Evolutionary conservation across 2,797 vertebrate species (phyloP).

Genomic region (Pempheris klunzingeri): DNA sequence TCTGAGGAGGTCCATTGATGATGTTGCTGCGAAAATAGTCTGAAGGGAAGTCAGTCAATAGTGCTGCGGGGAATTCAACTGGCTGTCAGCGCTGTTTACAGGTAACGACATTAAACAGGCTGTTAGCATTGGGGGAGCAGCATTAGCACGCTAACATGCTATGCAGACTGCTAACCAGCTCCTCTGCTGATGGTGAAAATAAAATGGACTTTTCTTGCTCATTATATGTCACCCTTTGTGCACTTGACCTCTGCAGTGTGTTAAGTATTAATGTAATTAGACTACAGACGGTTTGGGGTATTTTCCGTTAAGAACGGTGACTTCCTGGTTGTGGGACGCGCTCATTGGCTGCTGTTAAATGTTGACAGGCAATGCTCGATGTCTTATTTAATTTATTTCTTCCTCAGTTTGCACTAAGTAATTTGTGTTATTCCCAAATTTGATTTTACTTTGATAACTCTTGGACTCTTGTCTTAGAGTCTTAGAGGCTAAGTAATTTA

Average conservation of each 20-base stretch:
- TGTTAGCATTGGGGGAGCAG: neutral
- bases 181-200: neutral
- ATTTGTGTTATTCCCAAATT: neutral
- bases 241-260: too few relatives aligned
- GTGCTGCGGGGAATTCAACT: neutral
- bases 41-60: neutral
- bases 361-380: too few relatives aligned
- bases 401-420: neutral
- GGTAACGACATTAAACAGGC: conserved; percentile 31
- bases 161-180: neutral
- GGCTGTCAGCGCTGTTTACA: neutral
- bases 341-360: too few relatives aligned
- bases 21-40: neutral
- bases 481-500: neutral
- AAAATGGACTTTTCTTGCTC: rapidly evolving
- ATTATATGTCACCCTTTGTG: rapidly evolving
- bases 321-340: conserved; percentile 55
- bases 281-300: neutral
- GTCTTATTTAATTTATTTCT: too few relatives aligned
- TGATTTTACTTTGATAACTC: neutral
- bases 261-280: neutral
- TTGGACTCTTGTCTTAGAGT: too few relatives aligned
- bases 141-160: conserved; percentile 19
- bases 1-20: conserved; percentile 48
- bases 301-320: neutral